phyloP scores from a whole-genome alignment of 2,888 invertebrate genomes.

The Phortica okadai region DNA sequence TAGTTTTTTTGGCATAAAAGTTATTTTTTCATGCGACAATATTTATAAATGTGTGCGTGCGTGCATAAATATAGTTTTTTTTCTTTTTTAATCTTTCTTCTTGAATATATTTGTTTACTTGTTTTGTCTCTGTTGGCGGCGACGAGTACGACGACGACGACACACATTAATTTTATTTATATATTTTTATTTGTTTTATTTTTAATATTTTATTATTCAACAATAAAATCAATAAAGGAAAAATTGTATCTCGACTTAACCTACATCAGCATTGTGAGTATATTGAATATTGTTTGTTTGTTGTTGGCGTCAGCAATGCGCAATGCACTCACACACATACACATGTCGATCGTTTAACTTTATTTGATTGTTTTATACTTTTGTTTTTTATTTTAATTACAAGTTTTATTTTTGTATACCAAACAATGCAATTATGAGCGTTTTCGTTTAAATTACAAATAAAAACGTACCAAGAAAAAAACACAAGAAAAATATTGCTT shows the following conservation, averaged over 20 bases:
- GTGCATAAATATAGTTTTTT: not conserved
- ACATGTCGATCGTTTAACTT: not conserved
- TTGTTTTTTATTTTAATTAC: constrained; percentile 24
- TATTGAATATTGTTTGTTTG: not conserved
- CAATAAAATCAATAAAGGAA: constrained; percentile 25
- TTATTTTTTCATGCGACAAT: not conserved
- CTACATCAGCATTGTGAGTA: not conserved
- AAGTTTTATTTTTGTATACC: constrained; percentile 56
- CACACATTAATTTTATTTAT: constrained; percentile 1
- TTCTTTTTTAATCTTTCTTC: constrained; percentile 8
- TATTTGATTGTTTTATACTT: not conserved
- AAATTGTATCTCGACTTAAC: constrained; percentile 29
- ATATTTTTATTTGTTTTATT: not conserved
- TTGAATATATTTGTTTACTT: constrained; percentile 28
- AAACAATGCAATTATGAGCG: not conserved
- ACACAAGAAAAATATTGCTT: no score
- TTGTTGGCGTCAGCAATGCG: not conserved
- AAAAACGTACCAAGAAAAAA: no score
- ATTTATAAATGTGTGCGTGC: no score
- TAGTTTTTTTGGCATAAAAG: constrained; percentile 1
- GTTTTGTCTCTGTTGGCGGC: not conserved
- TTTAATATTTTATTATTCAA: not conserved
- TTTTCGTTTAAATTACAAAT: not conserved
- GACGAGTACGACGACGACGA: not conserved
- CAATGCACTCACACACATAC: not conserved